Evolutionary conservation across 2,113 vertebrate genomes (phyloP).

Genomic region (Mus pahari): DNA sequence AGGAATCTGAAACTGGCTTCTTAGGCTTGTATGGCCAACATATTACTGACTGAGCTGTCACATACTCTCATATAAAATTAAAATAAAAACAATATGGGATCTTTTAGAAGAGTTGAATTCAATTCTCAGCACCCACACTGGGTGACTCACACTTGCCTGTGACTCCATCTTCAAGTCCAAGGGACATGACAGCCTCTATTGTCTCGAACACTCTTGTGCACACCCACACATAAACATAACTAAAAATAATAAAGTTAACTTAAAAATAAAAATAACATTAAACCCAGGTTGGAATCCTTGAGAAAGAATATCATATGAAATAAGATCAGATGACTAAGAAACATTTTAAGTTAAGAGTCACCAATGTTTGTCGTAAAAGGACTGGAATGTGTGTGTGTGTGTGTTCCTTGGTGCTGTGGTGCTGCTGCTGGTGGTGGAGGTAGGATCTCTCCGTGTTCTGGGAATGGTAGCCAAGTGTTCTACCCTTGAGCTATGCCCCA

Average conservation of each 20-base stretch:
- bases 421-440: background rate
- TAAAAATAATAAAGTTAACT: background rate
- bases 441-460: background rate
- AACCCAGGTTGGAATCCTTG: background rate
- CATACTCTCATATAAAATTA: background rate
- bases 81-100: background rate
- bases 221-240: background rate
- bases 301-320: background rate
- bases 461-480: background rate
- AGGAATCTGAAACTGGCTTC: background rate
- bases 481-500: background rate
- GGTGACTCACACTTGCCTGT: background rate
- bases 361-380: background rate
- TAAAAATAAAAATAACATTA: background rate
- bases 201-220: background rate
- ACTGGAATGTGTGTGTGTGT: background rate
- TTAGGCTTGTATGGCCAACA: background rate
- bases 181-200: background rate
- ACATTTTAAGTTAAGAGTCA: slow-evolving; percentile 12
- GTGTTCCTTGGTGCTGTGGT: background rate
- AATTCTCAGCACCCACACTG: background rate
- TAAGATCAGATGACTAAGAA: slow-evolving; percentile 14
- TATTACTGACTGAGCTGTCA: background rate
- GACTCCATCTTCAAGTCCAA: background rate
- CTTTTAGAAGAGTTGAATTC: background rate